These are phyloP conservation scores for Xenopus tropicalis DNA, from an alignment of 2,113 vertebrate genomes.

Conservation along the genomic window DNA sequence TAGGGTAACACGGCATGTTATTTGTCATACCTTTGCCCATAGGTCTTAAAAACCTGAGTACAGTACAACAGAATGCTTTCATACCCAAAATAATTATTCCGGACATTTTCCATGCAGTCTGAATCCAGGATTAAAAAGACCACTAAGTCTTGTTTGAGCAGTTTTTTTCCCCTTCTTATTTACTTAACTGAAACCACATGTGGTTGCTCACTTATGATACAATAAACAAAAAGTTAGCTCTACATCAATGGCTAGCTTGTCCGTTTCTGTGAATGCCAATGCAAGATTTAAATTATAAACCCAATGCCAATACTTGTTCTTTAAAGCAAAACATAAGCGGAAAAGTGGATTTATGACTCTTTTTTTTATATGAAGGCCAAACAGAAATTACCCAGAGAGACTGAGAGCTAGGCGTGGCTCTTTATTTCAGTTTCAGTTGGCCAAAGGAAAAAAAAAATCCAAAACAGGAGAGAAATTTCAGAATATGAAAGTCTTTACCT, in stretches of 20 bases:
- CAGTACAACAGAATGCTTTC: background rate
- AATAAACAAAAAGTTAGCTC: slow-evolving; percentile 5
- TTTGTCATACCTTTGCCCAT: background rate
- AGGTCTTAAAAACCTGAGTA: background rate
- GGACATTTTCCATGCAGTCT: slow-evolving; percentile 1
- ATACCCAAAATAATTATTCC: slow-evolving; percentile 12
- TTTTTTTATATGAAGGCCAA: background rate
- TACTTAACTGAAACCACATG: slow-evolving; percentile 8
- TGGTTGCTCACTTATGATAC: background rate
- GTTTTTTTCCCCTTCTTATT: background rate
- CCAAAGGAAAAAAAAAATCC: background rate
- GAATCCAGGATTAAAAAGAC: slow-evolving; percentile 2
- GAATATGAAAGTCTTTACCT: slow-evolving; percentile 4
- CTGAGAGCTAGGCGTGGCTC: background rate
- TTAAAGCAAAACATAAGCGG: background rate
- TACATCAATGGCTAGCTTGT: slow-evolving; percentile 5
- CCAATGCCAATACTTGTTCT: background rate
- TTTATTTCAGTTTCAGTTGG: slow-evolving; percentile 4
- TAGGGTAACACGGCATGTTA: background rate
- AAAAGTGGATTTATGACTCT: background rate
- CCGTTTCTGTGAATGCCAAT: slow-evolving; percentile 4
- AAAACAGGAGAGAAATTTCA: background rate
- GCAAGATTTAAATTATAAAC: background rate
- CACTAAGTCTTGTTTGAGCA: background rate
- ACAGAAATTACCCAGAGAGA: background rate